These are phyloP conservation scores for Rhagophthalmus giganteus DNA, from an alignment of 2,888 invertebrate genomes.

Conservation along the genomic window DNA sequence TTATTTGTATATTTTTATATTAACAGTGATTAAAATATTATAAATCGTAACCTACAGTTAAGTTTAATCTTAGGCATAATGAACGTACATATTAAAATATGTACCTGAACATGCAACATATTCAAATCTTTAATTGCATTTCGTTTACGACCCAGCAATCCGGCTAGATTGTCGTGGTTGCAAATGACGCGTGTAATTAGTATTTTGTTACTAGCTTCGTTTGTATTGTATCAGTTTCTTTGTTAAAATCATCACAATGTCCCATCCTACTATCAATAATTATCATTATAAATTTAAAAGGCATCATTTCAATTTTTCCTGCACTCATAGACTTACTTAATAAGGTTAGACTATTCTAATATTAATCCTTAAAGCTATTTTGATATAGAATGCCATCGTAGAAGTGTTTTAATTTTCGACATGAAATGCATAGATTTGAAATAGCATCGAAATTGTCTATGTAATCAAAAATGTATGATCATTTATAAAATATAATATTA, in stretches of 20 bases:
- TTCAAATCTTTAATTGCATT: constrained; percentile 28
- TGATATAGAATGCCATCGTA: constrained; percentile 30
- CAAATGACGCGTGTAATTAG: constrained; percentile 18
- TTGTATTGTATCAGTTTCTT: constrained; percentile 10
- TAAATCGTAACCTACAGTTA: constrained; percentile 32
- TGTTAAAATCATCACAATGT: constrained; percentile 13
- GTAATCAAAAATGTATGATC: constrained; percentile 27
- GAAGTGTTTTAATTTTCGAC: constrained; percentile 22
- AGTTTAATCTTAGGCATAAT: constrained; percentile 33
- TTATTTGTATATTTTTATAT: constrained; percentile 40
- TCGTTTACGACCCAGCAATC: constrained; percentile 8
- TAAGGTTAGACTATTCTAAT: constrained; percentile 28
- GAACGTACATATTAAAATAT: constrained; percentile 51
- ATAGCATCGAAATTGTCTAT: constrained; percentile 21
- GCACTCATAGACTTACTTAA: constrained; percentile 29
- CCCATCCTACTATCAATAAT: constrained; percentile 4
- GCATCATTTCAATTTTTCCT: constrained; percentile 10
- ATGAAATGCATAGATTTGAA: constrained; percentile 17
- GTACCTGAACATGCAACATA: constrained; percentile 46
- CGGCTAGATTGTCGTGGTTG: constrained; percentile 1
- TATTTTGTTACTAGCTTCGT: constrained; percentile 21
- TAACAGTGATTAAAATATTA: constrained; percentile 43
- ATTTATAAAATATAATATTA: constrained; percentile 25
- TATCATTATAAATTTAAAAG: constrained; percentile 9
- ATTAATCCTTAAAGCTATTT: constrained; percentile 28